These are phyloP conservation scores for Glossophaga mutica DNA, from an alignment of 2,797 vertebrate species.

Conservation along the genomic window DNA sequence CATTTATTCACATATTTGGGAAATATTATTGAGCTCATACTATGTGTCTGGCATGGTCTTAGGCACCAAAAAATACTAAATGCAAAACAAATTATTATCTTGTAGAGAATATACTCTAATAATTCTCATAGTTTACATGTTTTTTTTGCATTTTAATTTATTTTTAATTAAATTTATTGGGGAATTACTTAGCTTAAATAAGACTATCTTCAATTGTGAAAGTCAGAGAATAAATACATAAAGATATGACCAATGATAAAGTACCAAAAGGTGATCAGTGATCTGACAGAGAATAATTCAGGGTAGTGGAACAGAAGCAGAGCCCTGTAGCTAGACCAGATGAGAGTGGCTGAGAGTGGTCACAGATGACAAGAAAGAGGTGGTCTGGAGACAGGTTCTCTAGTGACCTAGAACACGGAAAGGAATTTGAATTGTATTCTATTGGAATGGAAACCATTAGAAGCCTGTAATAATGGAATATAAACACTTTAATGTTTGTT, in stretches of 20 bases:
- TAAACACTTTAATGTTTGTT: background rate
- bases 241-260: background rate
- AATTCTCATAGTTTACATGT: background rate
- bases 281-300: background rate
- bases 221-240: background rate
- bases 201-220: background rate
- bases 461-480: background rate
- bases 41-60: background rate
- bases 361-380: background rate
- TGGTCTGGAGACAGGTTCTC: background rate
- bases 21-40: background rate
- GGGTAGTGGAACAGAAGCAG: background rate
- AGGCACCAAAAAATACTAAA: background rate
- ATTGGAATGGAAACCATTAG: background rate
- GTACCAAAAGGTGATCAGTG: background rate
- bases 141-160: background rate
- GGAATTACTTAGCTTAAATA: background rate
- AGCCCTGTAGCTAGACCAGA: accelerated
- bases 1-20: background rate
- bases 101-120: background rate
- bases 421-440: background rate
- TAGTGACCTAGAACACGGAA: background rate
- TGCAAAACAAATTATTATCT: background rate
- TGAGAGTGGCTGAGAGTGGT: background rate
- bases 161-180: background rate